Evolutionary conservation across 2,113 vertebrate species (phyloP).

Genomic region (Neotragus moschatus): DNA sequence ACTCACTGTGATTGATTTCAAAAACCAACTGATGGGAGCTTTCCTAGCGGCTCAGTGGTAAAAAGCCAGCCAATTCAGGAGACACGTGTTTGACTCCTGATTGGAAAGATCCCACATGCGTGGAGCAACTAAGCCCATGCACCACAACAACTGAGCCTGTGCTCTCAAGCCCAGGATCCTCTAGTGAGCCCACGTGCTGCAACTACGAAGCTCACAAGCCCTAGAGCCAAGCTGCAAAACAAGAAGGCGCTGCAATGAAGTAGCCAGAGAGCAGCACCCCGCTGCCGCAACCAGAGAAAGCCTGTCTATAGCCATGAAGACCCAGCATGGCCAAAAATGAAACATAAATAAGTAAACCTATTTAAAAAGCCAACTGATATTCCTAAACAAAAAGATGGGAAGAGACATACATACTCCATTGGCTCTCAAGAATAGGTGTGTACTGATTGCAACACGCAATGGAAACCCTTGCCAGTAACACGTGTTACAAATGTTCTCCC

Average conservation of each 20-base stretch:
- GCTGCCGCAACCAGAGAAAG: neutral
- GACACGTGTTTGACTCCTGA: neutral
- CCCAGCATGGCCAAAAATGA: neutral
- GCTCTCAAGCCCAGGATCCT: neutral
- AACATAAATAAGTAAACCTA: neutral
- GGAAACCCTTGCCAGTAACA: neutral
- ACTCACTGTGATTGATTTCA: neutral
- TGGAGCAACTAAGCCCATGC: neutral
- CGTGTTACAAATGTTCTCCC: neutral
- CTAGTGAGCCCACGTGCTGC: neutral
- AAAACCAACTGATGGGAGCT: neutral
- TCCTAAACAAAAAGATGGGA: neutral
- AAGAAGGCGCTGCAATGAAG: neutral
- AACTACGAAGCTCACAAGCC: neutral
- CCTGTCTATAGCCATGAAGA: neutral
- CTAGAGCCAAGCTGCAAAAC: neutral
- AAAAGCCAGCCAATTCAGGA: neutral
- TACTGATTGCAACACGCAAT: neutral
- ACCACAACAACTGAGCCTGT: neutral
- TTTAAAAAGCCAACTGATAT: neutral
- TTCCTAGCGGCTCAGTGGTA: neutral
- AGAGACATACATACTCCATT: accelerated
- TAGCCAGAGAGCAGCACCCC: neutral
- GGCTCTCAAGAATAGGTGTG: neutral
- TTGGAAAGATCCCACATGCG: neutral